Evolutionary conservation across 2,113 vertebrate genomes (phyloP), one percentile per base, ranked within the genome.

Genomic region (Nannobrachium achirus): DNA sequence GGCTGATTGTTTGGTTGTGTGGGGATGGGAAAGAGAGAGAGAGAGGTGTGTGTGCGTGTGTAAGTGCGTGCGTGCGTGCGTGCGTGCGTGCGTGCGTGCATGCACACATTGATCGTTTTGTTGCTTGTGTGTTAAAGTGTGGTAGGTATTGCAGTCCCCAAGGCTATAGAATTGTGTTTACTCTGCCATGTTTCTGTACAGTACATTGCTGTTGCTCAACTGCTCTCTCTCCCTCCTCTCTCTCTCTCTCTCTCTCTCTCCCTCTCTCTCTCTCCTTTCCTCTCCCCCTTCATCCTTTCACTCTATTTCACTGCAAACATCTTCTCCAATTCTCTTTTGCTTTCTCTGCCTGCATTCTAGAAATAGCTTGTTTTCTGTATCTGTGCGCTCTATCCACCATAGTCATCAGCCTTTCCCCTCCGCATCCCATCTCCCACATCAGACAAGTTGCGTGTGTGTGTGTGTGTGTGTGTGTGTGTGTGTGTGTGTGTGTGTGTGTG

Each of bases 1-100:
- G 44, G 48, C 6, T 14, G 48, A 58, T 58, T 50, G 56, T 74
- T 69, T 69, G 63, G 76, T 69, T 59, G 10, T 19, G 56, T 71
- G 66, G 66, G 73, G 15, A 44, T 55, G 48, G 65, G 58, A 49
- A 38, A 39, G 18, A 8, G 18, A 55, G 52, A 25, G 25, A 25
- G 25, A 25, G 25, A 25, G 9, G 45, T 13, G 11, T 48, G n/a
- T 14, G 11, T n/a, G n/a, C 2, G 14, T 13, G 45, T 45, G 56
- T 67, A 6, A 6, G 65, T 20, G 13, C 73, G 49, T 0, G 10
- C 45, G 13, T 13, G 10, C 40, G n/a, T 16, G n/a, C 59, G 48
- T n/a, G 25, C 1, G 14, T 19, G 4, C 44, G 3, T 10, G 48
- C 8, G 14, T 16, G 14, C 15, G 55, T 45, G 16, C 49, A 66